These are phyloP conservation scores for Drosophila virilis DNA, from an alignment of 1,140 invertebrate genomes.

Conservation along the genomic window DNA sequence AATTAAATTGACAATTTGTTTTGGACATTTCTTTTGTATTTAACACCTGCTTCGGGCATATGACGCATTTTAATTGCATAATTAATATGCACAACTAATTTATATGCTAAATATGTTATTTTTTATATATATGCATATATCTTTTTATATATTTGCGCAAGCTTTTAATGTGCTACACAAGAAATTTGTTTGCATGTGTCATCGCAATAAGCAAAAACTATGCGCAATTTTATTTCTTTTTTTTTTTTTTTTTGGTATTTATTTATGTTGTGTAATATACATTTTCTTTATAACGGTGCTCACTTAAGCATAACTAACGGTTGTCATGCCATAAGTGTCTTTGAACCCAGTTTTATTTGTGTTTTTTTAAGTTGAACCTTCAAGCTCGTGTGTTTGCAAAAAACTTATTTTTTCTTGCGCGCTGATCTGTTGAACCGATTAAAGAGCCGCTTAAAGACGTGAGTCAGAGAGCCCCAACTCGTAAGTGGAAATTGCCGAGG, in stretches of 20 bases:
- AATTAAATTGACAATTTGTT: slow-evolving; percentile 31
- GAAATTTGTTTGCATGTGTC: slow-evolving; percentile 52
- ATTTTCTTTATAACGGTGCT: slow-evolving; percentile 43
- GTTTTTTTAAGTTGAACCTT: slow-evolving; percentile 21
- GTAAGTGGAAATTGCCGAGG: slow-evolving; percentile 34
- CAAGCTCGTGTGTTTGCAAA: slow-evolving; percentile 9
- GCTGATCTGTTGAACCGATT: slow-evolving; percentile 53
- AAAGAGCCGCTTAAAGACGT: slow-evolving; percentile 5
- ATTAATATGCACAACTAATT: slow-evolving; percentile 73
- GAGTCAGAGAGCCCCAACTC: slow-evolving; percentile 34
- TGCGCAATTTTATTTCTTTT: not conserved
- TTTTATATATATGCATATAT: slow-evolving; percentile 7
- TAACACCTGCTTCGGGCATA: not conserved
- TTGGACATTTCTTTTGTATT: slow-evolving; percentile 6
- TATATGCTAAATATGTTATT: slow-evolving; percentile 66
- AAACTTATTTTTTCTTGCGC: slow-evolving; percentile 15
- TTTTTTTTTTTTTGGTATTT: slow-evolving; percentile 4
- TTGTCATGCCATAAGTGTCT: slow-evolving; percentile 55
- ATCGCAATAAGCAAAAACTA: slow-evolving; percentile 30
- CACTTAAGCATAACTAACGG: slow-evolving; percentile 44
- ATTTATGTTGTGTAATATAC: slow-evolving; percentile 11
- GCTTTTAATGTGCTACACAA: slow-evolving; percentile 18
- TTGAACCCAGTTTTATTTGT: slow-evolving; percentile 46
- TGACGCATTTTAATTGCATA: slow-evolving; percentile 58
- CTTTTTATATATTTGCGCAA: slow-evolving; percentile 16